phyloP scores from a whole-genome alignment of 2,888 invertebrate species.

The Agapostemon virescens region DNA sequence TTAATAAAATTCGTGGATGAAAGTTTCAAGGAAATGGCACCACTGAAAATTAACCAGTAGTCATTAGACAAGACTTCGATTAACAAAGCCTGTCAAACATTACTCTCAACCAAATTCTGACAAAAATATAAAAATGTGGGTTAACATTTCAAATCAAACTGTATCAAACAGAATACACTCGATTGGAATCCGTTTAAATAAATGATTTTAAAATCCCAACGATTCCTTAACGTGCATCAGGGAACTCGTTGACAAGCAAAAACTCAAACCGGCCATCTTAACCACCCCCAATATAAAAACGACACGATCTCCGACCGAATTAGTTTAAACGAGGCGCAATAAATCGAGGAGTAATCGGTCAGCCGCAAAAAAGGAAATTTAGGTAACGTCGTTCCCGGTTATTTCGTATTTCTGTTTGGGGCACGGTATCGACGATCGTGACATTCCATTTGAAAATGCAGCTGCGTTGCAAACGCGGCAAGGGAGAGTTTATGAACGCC shows the following conservation, averaged over 20 bases:
- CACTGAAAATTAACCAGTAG: neutral
- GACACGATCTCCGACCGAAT: neutral
- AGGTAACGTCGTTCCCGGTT: neutral
- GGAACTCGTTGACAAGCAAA: neutral
- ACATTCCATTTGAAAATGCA: constrained; percentile 7
- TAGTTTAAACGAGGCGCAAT: neutral
- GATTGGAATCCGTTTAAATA: neutral
- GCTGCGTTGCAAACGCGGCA: neutral
- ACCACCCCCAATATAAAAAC: neutral
- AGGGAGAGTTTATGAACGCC: constrained; percentile 43
- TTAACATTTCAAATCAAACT: neutral
- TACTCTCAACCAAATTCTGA: too few relatives aligned
- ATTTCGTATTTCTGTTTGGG: neutral
- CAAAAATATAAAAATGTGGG: too few relatives aligned
- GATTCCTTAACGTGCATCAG: neutral
- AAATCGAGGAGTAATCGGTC: neutral
- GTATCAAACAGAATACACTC: neutral
- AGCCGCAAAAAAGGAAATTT: neutral
- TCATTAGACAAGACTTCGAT: neutral
- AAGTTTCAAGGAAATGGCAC: neutral
- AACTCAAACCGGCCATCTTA: neutral
- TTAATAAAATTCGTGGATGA: neutral
- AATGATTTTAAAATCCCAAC: neutral
- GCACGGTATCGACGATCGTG: neutral
- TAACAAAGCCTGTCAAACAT: too few relatives aligned